Percentiles rank a stretch among this genome's conserved stretches.
Evolutionary conservation across 2,888 invertebrate genomes (phyloP).

Genomic region (Amphipoea lucens): DNA sequence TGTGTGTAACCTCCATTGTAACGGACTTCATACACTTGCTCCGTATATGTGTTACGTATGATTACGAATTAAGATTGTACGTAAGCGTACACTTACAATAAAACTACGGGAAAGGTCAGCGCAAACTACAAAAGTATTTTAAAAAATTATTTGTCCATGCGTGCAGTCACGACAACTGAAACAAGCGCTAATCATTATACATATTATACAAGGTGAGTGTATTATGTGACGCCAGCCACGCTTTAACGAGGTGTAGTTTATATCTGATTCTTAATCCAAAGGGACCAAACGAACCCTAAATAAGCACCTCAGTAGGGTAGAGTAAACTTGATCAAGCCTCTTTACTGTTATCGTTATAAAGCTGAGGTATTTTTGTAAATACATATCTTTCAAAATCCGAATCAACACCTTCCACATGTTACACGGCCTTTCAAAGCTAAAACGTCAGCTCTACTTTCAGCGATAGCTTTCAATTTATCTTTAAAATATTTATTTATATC

Average conservation of each 20-base stretch:
- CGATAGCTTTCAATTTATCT: not conserved
- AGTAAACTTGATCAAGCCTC: constrained; percentile 16
- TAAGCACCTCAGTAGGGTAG: not conserved
- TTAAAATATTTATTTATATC: not conserved
- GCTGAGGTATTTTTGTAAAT: not conserved
- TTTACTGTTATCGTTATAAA: not conserved
- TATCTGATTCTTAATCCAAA: constrained; percentile 24
- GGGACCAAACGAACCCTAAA: not conserved
- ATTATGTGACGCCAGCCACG: constrained; percentile 20
- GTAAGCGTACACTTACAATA: constrained; percentile 51
- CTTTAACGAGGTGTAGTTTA: constrained; percentile 29
- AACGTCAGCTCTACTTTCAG: not conserved
- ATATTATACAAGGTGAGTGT: constrained; percentile 21
- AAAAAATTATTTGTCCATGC: constrained; percentile 36
- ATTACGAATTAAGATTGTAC: constrained; percentile 64
- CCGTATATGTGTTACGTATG: constrained; percentile 64
- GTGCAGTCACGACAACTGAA: constrained; percentile 56
- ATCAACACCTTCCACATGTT: not conserved
- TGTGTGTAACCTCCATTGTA: constrained; percentile 69
- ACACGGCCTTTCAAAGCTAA: not conserved
- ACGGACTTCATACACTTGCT: constrained; percentile 66
- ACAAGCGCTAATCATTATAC: constrained; percentile 31
- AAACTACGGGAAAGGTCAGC: constrained; percentile 55
- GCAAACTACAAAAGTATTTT: constrained; percentile 38
- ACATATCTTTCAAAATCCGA: not conserved